A percentile compares a stretch with the other conserved stretches of the same genome.
Evolutionary conservation across 2,113 vertebrate species (phyloP).

Genomic region (Reinhardtius hippoglossoides): DNA sequence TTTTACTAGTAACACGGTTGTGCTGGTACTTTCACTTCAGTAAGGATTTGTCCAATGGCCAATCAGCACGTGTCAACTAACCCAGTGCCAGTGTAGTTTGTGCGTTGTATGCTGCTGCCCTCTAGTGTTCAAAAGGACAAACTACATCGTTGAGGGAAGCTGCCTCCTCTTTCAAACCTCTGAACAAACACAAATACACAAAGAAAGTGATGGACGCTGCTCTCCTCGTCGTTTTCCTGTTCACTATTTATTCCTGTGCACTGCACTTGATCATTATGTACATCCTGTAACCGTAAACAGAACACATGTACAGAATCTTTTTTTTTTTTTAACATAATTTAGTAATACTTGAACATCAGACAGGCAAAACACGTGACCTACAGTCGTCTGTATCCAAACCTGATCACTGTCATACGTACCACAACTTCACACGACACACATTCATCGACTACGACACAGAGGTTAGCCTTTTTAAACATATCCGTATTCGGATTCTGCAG

Average conservation of each 20-base stretch:
- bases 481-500: conserved; percentile 63
- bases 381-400: conserved; percentile 83
- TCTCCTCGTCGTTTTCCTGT: conserved; percentile 55
- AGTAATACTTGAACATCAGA: conserved; percentile 91
- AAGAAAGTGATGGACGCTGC: not conserved
- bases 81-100: too few species aligned
- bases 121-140: conserved; percentile 51
- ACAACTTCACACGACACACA: conserved; percentile 84
- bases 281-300: conserved; percentile 85
- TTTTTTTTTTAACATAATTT: conserved; percentile 84
- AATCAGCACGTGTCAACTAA: not conserved
- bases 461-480: conserved; percentile 83
- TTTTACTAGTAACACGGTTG: too few species aligned
- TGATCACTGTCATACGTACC: conserved; percentile 83
- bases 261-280: conserved; percentile 85
- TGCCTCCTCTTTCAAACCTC: not conserved
- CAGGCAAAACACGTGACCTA: conserved; percentile 87
- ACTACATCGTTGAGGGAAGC: not conserved
- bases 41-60: too few species aligned
- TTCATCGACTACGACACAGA: conserved; percentile 86
- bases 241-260: conserved; percentile 76
- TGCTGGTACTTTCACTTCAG: not conserved
- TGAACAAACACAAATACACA: not conserved
- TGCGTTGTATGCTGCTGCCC: conserved; percentile 33
- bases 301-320: conserved; percentile 83